Evolutionary conservation across 2,888 invertebrate species (phyloP).

Genomic region (Microctonus aethiopoides): DNA sequence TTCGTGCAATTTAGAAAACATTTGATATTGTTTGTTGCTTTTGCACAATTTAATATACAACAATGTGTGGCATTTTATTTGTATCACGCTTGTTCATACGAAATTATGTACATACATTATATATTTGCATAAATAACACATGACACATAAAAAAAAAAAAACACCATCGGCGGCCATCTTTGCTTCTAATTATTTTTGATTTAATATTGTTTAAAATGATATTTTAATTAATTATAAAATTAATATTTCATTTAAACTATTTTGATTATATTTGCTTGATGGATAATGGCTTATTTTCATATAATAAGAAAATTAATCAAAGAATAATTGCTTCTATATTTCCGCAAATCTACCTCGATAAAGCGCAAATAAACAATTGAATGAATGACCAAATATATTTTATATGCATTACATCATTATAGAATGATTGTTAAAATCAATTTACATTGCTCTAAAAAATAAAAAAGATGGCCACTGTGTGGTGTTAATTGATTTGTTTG

Average conservation of each 20-base stretch:
- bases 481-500: neutral
- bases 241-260: too few relatives aligned
- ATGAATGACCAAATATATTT: neutral
- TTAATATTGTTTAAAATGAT: too few relatives aligned
- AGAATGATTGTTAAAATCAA: neutral
- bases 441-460: neutral
- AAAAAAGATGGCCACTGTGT: conserved; percentile 14
- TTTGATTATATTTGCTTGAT: too few relatives aligned
- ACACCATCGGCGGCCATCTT: neutral
- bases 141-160: too few relatives aligned
- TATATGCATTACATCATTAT: conserved; percentile 4
- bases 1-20: neutral
- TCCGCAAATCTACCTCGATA: neutral
- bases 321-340: neutral
- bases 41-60: neutral
- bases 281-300: neutral
- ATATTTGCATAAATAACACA: neutral
- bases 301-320: neutral
- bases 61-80: neutral
- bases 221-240: too few relatives aligned
- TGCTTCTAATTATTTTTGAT: neutral
- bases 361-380: neutral
- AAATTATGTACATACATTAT: too few relatives aligned
- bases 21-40: neutral
- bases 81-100: neutral